Evolutionary conservation across 2,888 invertebrate species (phyloP).

Genomic region (Mimachlamys varia): DNA sequence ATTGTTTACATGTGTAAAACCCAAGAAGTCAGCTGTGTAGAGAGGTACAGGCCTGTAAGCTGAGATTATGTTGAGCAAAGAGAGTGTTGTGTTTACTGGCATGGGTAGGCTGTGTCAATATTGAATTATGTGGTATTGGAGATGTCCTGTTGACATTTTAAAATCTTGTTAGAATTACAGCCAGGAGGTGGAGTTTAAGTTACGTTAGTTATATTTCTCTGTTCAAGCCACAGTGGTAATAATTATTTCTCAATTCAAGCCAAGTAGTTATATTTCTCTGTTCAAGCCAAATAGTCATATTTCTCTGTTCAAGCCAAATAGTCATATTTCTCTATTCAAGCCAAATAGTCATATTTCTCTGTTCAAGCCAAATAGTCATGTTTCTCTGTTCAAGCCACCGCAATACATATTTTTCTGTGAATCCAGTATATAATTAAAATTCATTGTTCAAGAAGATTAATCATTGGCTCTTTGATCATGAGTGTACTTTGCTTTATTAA

Average conservation of each 20-base stretch:
- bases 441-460: neutral
- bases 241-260: too few relatives aligned
- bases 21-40: neutral
- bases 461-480: neutral
- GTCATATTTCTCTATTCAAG: too few relatives aligned
- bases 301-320: too few relatives aligned
- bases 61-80: neutral
- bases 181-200: neutral
- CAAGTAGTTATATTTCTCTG: too few relatives aligned
- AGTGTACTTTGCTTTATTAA: too few relatives aligned
- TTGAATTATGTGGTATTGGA: neutral
- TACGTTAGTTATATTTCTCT: neutral
- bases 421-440: too few relatives aligned
- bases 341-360: too few relatives aligned
- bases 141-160: neutral
- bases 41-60: neutral
- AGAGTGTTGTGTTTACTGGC: neutral
- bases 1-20: constrained; percentile 13
- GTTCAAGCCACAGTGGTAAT: too few relatives aligned
- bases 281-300: too few relatives aligned
- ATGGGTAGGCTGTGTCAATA: constrained; percentile 8
- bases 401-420: too few relatives aligned
- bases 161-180: constrained; percentile 13
- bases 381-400: too few relatives aligned
- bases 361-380: too few relatives aligned